A percentile compares a stretch with the other conserved stretches of the same genome.
These are phyloP conservation scores for Latrodectus geometricus DNA, from an alignment of 1,140 invertebrate species.

Conservation along the genomic window DNA sequence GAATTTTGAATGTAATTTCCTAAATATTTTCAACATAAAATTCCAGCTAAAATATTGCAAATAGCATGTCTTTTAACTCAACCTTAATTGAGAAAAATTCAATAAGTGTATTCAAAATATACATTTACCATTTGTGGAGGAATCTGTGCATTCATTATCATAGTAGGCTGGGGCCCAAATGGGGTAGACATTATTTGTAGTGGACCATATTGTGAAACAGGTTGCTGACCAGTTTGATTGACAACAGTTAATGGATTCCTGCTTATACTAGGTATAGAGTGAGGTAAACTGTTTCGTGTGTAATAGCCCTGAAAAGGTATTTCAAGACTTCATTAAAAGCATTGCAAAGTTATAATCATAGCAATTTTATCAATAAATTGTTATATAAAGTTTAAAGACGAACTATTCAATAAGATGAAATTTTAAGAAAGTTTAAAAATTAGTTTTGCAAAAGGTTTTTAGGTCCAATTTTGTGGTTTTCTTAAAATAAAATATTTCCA, in stretches of 20 bases:
- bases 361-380: neutral
- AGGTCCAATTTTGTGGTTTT: neutral
- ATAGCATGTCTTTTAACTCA: too few relatives aligned
- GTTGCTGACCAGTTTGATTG: constrained; percentile 15
- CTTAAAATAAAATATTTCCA: too few relatives aligned
- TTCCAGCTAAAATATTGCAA: too few relatives aligned
- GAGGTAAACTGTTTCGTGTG: neutral
- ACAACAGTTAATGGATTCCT: constrained; percentile 20
- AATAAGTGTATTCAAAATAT: too few relatives aligned
- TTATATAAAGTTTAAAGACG: neutral
- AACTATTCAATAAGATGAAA: neutral
- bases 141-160: too few relatives aligned
- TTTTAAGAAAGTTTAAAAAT: neutral
- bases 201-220: constrained; percentile 2
- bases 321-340: too few relatives aligned
- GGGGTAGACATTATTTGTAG: neutral
- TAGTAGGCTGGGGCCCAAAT: too few relatives aligned
- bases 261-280: constrained; percentile 9
- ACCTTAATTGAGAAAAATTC: too few relatives aligned
- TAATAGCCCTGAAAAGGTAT: neutral
- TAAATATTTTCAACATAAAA: too few relatives aligned
- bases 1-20: too few relatives aligned
- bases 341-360: neutral
- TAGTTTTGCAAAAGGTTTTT: neutral
- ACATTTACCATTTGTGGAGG: too few relatives aligned